Evolutionary conservation across 2,113 vertebrate species (phyloP).

Genomic region (Pterocles gutturalis): DNA sequence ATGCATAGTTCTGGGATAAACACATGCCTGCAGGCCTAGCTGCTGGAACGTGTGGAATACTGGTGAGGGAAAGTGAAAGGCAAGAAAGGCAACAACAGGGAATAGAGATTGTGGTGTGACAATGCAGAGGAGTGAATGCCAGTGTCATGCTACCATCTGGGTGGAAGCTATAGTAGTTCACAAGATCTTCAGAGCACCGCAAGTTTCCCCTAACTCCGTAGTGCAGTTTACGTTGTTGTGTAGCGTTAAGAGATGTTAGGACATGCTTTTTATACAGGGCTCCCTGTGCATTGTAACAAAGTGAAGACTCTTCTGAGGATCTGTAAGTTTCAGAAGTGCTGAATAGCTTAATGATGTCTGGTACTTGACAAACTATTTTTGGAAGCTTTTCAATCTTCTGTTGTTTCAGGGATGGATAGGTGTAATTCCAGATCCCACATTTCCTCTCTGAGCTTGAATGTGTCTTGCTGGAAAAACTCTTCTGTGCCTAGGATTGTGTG

Average conservation of each 20-base stretch:
- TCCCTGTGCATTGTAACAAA: not conserved
- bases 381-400: not conserved
- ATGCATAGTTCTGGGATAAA: not conserved
- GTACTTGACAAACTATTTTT: not conserved
- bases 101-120: not conserved
- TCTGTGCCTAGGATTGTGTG: not conserved
- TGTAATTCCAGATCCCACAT: not conserved
- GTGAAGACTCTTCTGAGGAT: not conserved
- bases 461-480: not conserved
- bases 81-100: accelerated
- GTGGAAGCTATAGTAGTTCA: not conserved
- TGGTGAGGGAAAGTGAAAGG: accelerated
- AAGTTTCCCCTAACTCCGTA: not conserved
- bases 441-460: not conserved
- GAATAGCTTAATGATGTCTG: not conserved
- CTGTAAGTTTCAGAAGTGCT: not conserved
- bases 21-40: not conserved
- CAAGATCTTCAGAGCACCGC: not conserved
- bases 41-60: not conserved
- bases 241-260: not conserved
- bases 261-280: not conserved
- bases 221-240: not conserved
- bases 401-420: not conserved
- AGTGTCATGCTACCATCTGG: accelerated
- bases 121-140: not conserved